Conservation (phyloP, 2,113 vertebrate genomes). For the Athene noctua region DNA sequence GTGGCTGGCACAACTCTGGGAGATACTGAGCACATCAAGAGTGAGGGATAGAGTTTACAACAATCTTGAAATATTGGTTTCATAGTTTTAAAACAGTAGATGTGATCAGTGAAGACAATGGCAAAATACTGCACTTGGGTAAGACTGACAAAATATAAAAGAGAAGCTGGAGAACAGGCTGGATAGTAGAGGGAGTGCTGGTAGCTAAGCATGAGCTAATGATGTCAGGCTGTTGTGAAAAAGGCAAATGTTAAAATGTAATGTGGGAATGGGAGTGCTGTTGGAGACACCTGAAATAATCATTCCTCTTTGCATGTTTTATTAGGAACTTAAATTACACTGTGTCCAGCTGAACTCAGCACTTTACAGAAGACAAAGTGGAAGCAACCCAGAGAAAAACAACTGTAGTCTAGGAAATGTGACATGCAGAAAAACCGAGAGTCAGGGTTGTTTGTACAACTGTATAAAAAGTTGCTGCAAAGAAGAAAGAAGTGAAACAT, state of each 20-base stretch:
- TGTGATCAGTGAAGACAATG: background rate
- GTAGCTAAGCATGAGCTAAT: background rate
- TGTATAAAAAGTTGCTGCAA: background rate
- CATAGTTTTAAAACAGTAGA: background rate
- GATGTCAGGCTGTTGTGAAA: background rate
- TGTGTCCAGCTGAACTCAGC: background rate
- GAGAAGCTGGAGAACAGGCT: background rate
- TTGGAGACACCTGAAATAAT: background rate
- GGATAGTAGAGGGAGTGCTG: background rate
- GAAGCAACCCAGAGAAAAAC: background rate
- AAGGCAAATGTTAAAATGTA: background rate
- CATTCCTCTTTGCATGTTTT: background rate
- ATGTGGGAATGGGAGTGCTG: background rate
- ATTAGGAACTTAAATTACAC: background rate
- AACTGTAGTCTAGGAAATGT: background rate
- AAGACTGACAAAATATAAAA: background rate
- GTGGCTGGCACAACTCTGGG: background rate
- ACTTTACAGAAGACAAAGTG: background rate
- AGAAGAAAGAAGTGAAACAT: background rate
- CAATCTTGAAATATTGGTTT: background rate
- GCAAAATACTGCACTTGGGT: background rate
- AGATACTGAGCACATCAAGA: background rate
- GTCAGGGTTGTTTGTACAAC: background rate
- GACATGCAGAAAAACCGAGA: background rate
- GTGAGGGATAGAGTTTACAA: background rate